phyloP scores from a whole-genome alignment of 2,113 vertebrate species.

The Phoxinus phoxinus region DNA sequence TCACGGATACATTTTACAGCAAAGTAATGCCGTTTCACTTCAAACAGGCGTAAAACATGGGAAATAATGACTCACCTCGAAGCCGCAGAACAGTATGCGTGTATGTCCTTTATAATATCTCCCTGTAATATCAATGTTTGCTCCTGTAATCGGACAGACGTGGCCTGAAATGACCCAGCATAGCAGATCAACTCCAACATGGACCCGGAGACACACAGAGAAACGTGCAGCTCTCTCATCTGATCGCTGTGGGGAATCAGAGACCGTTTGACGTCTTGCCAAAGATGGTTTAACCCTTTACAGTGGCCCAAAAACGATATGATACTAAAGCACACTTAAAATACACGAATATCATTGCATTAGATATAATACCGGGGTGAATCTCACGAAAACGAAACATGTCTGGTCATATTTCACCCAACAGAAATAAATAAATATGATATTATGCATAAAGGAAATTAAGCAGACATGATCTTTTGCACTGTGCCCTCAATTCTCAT shows the following conservation, averaged over 20 bases:
- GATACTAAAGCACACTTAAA: neutral
- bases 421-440: neutral
- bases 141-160: conserved; percentile 22
- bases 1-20: neutral
- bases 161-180: conserved; percentile 47
- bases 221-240: conserved; percentile 22
- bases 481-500: neutral
- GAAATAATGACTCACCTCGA: conserved; percentile 22
- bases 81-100: neutral
- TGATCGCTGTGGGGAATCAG: conserved; percentile 39
- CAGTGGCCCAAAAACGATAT: neutral
- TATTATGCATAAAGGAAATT: neutral
- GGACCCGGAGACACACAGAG: conserved; percentile 24
- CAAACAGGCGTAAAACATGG: neutral
- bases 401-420: neutral
- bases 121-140: neutral
- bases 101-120: neutral
- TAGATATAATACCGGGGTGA: neutral
- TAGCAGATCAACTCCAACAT: conserved; percentile 29
- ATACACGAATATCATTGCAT: neutral
- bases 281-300: conserved; percentile 32
- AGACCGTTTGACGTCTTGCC: conserved; percentile 31
- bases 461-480: neutral
- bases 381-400: neutral
- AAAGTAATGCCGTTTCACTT: neutral